Conservation (phyloP, 2,888 invertebrate genomes). For the Mythimna ferrago region DNA sequence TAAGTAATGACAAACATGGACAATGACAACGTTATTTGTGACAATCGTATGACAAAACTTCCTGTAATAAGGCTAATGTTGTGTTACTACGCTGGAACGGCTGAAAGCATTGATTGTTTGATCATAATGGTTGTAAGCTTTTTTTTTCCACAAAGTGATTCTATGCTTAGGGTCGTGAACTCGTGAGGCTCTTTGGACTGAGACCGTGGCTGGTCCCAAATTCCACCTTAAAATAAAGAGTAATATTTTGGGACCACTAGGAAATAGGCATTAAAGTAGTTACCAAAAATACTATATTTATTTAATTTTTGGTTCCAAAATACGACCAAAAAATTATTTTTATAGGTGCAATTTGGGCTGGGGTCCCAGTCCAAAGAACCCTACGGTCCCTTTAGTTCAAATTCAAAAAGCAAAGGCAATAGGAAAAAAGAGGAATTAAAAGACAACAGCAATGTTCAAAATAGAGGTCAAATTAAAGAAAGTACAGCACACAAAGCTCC, state of each 20-base stretch:
- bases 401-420: not conserved
- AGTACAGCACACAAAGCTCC: not conserved
- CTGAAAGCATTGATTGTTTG: constrained; percentile 16
- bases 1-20: constrained; percentile 49
- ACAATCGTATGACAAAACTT: constrained; percentile 47
- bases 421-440: not conserved
- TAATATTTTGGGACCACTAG: too few relatives aligned
- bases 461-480: constrained; percentile 2
- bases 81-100: constrained; percentile 17
- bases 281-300: too few relatives aligned
- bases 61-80: constrained; percentile 47
- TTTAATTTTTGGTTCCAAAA: too few relatives aligned
- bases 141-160: not conserved
- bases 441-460: not conserved
- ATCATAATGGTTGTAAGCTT: constrained; percentile 3
- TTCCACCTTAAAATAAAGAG: too few relatives aligned
- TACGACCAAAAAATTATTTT: too few relatives aligned
- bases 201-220: too few relatives aligned
- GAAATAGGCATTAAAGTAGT: too few relatives aligned
- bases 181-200: too few relatives aligned
- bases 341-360: too few relatives aligned
- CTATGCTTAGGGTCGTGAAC: not conserved
- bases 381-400: not conserved
- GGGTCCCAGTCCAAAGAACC: too few relatives aligned
- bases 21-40: constrained; percentile 48